phyloP scores from a whole-genome alignment of 2,113 vertebrate species.

The Strix aluco region DNA sequence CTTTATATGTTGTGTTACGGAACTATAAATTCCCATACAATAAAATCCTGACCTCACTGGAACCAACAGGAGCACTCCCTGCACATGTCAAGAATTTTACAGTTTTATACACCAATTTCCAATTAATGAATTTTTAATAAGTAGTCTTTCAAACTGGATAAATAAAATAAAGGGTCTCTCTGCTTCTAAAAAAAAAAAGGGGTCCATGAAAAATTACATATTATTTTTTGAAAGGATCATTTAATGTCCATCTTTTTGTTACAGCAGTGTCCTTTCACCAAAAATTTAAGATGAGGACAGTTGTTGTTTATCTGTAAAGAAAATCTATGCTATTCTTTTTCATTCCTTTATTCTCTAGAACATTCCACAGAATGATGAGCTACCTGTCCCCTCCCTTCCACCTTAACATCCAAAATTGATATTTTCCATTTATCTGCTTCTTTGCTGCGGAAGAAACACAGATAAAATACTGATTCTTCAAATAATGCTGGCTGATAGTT shows the following conservation, averaged over 20 bases:
- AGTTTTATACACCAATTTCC: neutral
- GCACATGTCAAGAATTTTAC: neutral
- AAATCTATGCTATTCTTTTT: neutral
- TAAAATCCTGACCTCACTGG: constrained; percentile 27
- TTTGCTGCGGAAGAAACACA: neutral
- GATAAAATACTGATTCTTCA: neutral
- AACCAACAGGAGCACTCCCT: neutral
- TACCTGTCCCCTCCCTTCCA: neutral
- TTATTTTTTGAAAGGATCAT: neutral
- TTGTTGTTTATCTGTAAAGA: neutral
- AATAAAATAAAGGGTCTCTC: neutral
- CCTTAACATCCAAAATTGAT: neutral
- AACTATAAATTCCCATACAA: constrained; percentile 25
- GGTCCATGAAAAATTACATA: neutral
- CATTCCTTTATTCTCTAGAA: neutral
- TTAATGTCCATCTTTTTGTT: neutral
- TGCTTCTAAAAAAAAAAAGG: neutral
- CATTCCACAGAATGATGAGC: neutral
- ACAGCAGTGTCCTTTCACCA: neutral
- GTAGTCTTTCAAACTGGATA: neutral
- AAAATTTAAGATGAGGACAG: neutral
- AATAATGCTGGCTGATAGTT: neutral
- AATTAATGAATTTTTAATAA: neutral
- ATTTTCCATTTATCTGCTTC: neutral
- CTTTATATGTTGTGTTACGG: constrained; percentile 25